Evolutionary conservation across 1,140 invertebrate species (phyloP), one percentile per base, ranked within the genome.

Genomic region (Dufourea novaeangliae): DNA sequence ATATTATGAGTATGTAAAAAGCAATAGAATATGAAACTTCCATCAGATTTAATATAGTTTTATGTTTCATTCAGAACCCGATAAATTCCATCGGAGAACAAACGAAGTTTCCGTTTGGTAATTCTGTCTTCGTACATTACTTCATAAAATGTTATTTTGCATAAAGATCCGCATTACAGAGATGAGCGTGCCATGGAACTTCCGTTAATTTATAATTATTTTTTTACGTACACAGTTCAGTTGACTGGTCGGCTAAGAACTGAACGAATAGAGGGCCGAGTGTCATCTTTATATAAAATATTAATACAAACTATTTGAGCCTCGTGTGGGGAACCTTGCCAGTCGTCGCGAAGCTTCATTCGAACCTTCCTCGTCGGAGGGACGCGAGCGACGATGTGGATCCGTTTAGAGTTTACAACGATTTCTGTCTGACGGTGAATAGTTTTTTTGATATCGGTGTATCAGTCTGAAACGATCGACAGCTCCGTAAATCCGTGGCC

Each of bases 241-340:
- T 10, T 6, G 27, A 76, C 44, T 39, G 59, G 32, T 37, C 29
- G 25, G 34, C 14, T 29, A 68, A 6, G 12, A 29, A 61, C 20
- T 32, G 39, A 62, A 71, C 67, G 57, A 52, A 63, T 69, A 41
- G 50, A 32, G 11, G 17, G 14, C 17, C 41, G 39, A 41, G 14
- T 63, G 34, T 3, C 37, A 29, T 64, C 6, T 46, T 41, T 62
- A 63, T 71, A 71, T 54, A 71, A 77, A 63, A 77, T 77, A 71
- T 77, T 29, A 50, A 62, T 71, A 71, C 50, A 62, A 71, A 77
- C n/a, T 62, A 63, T 71, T 77, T 71, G 75, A 77, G 67, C 75
- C 44, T 70, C 20, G 56, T 69, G 32, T 10, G 17, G 27, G 27
- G 41, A 54, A 63, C 17, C 5, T 69, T 41, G 37, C n/a, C 14